These are phyloP conservation scores for Manis pentadactyla DNA, from an alignment of 2,797 vertebrate species.

Conservation along the genomic window DNA sequence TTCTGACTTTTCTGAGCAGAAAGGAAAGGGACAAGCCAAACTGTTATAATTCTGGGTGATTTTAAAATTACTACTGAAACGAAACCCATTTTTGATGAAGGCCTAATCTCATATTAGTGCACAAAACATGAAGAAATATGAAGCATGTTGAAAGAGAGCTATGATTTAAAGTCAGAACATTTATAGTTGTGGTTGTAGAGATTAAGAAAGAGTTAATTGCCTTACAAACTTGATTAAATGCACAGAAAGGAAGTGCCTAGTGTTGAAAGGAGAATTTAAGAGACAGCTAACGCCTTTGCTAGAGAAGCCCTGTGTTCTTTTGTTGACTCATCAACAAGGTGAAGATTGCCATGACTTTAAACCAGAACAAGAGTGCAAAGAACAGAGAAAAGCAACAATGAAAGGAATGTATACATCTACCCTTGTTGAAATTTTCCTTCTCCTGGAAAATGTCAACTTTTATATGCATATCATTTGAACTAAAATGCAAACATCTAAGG, in stretches of 20 bases:
- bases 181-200: not conserved
- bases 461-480: not conserved
- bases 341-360: not conserved
- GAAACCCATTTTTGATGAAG: not conserved
- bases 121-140: not conserved
- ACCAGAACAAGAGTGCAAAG: not conserved
- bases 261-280: not conserved
- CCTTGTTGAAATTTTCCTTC: not conserved
- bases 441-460: not conserved
- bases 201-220: not conserved
- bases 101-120: not conserved
- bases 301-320: not conserved
- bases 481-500: not conserved
- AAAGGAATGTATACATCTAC: not conserved
- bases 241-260: not conserved
- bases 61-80: not conserved
- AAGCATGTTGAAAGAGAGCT: not conserved
- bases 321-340: not conserved
- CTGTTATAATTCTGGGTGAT: not conserved
- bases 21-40: not conserved
- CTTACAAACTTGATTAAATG: conserved; percentile 3
- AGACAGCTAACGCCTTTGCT: not conserved
- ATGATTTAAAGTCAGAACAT: not conserved
- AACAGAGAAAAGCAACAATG: not conserved
- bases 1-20: not conserved